These are phyloP conservation scores for Ophion slaviceki DNA, from an alignment of 2,888 invertebrate genomes.

Conservation along the genomic window DNA sequence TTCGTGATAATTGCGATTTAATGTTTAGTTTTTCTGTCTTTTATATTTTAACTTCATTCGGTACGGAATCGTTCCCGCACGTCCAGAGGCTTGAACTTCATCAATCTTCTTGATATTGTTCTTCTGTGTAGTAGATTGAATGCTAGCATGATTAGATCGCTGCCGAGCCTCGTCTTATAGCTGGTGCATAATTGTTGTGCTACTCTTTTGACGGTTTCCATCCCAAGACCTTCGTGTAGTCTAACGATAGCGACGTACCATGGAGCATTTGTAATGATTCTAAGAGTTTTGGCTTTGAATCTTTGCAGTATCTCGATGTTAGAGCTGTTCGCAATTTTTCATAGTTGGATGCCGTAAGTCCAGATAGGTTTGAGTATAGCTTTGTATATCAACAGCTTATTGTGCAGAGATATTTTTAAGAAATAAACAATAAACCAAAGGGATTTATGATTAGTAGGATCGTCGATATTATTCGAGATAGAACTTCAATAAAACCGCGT, in stretches of 20 bases:
- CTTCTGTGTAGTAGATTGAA: conserved; percentile 13
- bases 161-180: conserved; percentile 20
- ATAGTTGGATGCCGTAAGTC: too few relatives aligned
- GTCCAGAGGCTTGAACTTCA: conserved; percentile 26
- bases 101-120: background rate
- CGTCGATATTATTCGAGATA: too few relatives aligned
- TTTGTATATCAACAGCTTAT: too few relatives aligned
- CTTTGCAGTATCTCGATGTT: conserved; percentile 42
- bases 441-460: too few relatives aligned
- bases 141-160: conserved; percentile 21
- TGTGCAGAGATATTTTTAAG: too few relatives aligned
- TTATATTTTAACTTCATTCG: background rate
- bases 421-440: too few relatives aligned
- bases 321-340: too few relatives aligned
- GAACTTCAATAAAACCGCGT: too few relatives aligned
- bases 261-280: conserved; percentile 44
- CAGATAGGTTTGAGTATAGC: too few relatives aligned
- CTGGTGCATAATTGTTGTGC: too few relatives aligned
- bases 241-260: conserved; percentile 47
- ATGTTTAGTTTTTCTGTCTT: background rate
- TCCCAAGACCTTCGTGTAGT: conserved; percentile 22
- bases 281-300: conserved; percentile 59
- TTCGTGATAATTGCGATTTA: too few relatives aligned
- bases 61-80: background rate
- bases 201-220: background rate